These are phyloP conservation scores for Ganaspis brasiliensis DNA, from an alignment of 2,888 invertebrate genomes.

Conservation along the genomic window DNA sequence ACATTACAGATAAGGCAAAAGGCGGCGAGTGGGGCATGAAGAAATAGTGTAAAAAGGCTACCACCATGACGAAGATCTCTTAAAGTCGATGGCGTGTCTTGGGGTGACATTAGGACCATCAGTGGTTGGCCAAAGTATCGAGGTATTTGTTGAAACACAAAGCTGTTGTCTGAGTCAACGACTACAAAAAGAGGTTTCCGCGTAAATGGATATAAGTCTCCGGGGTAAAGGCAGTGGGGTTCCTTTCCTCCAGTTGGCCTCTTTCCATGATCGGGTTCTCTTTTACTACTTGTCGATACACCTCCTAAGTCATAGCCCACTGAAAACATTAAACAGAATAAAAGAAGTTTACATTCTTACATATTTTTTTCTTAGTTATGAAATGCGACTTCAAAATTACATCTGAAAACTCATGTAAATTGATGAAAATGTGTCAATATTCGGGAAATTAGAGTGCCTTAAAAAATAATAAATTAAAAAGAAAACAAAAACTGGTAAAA, in stretches of 20 bases:
- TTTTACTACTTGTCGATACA: conserved; percentile 92
- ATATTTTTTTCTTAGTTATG: too few species aligned
- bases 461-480: too few species aligned
- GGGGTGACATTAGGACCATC: conserved; percentile 95
- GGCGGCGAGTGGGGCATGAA: conserved; percentile 96
- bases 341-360: conserved; percentile 23
- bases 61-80: conserved; percentile 93
- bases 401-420: too few species aligned
- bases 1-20: conserved; percentile 96
- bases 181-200: conserved; percentile 96
- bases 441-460: too few species aligned
- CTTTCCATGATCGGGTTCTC: conserved; percentile 85
- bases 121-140: conserved; percentile 96
- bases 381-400: too few species aligned
- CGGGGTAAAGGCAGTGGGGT: conserved; percentile 93
- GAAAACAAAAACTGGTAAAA: too few species aligned
- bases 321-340: conserved; percentile 71
- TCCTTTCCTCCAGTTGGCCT: conserved; percentile 84
- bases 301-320: conserved; percentile 96
- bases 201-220: conserved; percentile 95
- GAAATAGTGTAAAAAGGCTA: conserved; percentile 96
- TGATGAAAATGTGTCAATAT: too few species aligned
- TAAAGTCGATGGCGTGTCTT: conserved; percentile 92
- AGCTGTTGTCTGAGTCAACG: conserved; percentile 97
- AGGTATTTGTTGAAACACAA: conserved; percentile 95